A percentile compares a stretch with the other conserved stretches of the same genome.
Conservation (phyloP, 2,797 vertebrate species). For the Gymnothorax javanicus region DNA sequence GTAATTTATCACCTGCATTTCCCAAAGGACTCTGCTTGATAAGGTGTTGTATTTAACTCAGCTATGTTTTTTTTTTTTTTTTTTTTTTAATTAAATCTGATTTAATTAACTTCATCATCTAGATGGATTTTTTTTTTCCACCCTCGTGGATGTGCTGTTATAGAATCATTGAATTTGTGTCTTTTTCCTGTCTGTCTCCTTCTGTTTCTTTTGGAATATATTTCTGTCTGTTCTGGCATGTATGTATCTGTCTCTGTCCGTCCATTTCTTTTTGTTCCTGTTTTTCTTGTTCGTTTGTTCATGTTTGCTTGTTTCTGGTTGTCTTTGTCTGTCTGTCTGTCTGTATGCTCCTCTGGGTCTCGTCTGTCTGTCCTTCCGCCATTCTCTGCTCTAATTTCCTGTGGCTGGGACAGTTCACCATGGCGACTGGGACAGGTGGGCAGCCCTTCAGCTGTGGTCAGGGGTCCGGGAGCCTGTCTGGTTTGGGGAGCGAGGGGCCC, state of each 20-base stretch:
- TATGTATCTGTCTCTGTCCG: too few species aligned
- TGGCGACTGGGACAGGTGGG: conserved; percentile 51
- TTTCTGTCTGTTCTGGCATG: too few species aligned
- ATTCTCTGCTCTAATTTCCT: not conserved
- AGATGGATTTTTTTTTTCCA: too few species aligned
- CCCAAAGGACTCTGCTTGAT: too few species aligned
- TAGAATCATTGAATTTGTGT: not conserved
- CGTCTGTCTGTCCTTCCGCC: not conserved
- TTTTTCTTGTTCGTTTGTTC: too few species aligned
- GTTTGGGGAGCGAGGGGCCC: conserved; percentile 46
- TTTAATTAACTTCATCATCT: too few species aligned
- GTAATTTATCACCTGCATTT: too few species aligned
- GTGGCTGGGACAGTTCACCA: conserved; percentile 70
- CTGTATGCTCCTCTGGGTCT: not conserved
- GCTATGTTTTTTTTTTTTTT: too few species aligned
- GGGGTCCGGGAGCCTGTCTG: not conserved
- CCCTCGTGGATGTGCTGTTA: not conserved
- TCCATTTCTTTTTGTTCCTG: too few species aligned
- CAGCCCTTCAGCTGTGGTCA: conserved; percentile 51
- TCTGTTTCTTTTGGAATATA: too few species aligned
- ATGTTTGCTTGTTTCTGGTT: not conserved
- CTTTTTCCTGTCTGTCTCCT: not conserved
- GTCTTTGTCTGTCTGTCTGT: not conserved
- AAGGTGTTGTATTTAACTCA: too few species aligned
- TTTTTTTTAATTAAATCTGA: too few species aligned